Base-by-base conservation (phyloP, 2,797 vertebrate genomes). In the Arrhamphus sclerolepis region DNA sequence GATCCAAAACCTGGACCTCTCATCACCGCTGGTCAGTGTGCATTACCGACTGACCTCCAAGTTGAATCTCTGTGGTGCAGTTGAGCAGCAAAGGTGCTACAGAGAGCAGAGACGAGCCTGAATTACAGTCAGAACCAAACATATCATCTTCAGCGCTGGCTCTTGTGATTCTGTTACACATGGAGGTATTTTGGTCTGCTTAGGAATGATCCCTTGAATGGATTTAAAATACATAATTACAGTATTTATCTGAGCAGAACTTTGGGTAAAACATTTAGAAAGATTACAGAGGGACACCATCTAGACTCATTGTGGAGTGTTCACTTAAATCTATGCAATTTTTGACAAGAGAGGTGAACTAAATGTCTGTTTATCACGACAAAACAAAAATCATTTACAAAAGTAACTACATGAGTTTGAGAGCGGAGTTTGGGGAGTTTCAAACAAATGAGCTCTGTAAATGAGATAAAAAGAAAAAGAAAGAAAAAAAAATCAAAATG, bases 1-100 rank as follows among this genome's bases (percentile, higher is more conserved):
- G 81, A 86, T 75, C 75, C 71, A 48, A 52, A 72, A 82, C 49
- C 47, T 4, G 39, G 40, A 67, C 71, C 58, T 55, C 56, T 68
- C 67, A 72, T 66, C 66, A 22, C 62, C 17, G 59, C 70, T 18
- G 72, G 67, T 53, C 72, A 66, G 66, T 39, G 46, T 43, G 70
- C 40, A 21, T 65, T 67, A 72, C 34, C 46, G 19, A 40, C 52
- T 55, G 70, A 77, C 79, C 72, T 71, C 52, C 19, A 21, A 59
- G 51, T 46, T 22, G 42, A 54, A 53, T 65, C 70, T 61, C 72
- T 2, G 46, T 1, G 13, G 57, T 47, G 16, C 21, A 19, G 29
- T 17, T 19, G 34, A 17, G 67, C 9, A 8, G 16, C 39, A 47
- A 51, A 75, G 54, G 64, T 56, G 47, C 52, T 65, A 72, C 51